These are phyloP conservation scores for Malurus alboscapulatus DNA, from an alignment of 2,113 vertebrate species.

Conservation along the genomic window DNA sequence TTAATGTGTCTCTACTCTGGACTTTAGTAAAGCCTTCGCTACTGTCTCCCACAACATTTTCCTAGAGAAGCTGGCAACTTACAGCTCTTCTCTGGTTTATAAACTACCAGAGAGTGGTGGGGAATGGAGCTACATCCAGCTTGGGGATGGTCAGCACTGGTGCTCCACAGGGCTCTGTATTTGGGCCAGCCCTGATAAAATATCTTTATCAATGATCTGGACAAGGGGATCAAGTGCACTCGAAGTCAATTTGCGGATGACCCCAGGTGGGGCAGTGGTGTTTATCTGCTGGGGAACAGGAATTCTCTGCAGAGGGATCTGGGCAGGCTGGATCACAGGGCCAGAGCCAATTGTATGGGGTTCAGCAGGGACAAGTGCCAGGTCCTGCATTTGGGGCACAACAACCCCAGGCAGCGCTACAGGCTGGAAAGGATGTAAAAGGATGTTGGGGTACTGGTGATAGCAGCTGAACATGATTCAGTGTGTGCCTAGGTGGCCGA, in stretches of 20 bases:
- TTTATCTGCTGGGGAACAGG: not conserved
- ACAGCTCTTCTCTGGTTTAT: not conserved
- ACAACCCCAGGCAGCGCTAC: fast-evolving
- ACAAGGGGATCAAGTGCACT: fast-evolving
- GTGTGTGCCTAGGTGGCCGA: not conserved
- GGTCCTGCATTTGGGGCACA: not conserved
- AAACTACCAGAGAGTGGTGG: not conserved
- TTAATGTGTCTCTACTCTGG: not conserved
- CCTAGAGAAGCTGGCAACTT: not conserved
- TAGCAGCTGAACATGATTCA: not conserved
- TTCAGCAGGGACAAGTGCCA: not conserved
- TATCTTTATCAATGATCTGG: not conserved
- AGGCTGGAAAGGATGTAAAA: not conserved
- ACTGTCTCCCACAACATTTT: not conserved
- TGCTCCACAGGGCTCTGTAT: not conserved
- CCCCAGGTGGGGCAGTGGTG: fast-evolving
- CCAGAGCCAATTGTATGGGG: fast-evolving
- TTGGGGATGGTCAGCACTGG: not conserved
- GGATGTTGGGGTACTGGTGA: too few species aligned
- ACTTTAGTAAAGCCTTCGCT: not conserved
- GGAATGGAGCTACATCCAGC: not conserved
- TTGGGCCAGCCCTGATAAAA: not conserved
- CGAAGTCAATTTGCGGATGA: fast-evolving
- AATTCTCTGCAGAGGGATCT: not conserved
- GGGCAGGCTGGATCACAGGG: not conserved